phyloP scores from a whole-genome alignment of 2,888 invertebrate species.

The Galerucella nymphaeae region DNA sequence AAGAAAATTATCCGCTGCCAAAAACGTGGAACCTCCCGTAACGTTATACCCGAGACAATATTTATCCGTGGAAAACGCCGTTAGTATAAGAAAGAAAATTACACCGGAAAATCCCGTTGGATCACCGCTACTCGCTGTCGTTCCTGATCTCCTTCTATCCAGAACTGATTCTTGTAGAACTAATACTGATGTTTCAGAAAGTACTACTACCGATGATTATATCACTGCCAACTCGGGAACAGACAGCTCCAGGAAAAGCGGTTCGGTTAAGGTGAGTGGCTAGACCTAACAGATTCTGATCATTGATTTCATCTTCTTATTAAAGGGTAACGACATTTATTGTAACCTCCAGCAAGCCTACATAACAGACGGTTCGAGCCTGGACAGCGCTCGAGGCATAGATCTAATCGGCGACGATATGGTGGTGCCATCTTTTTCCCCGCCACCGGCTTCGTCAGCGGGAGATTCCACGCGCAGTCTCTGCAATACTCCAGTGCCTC shows the following conservation, averaged over 20 bases:
- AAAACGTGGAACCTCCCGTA: slow-evolving; percentile 16
- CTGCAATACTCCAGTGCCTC: slow-evolving; percentile 61
- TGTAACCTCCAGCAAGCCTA: slow-evolving; percentile 42
- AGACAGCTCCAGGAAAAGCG: slow-evolving; percentile 75
- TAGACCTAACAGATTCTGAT: no score
- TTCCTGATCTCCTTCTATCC: slow-evolving; percentile 69
- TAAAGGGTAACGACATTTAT: slow-evolving; percentile 46
- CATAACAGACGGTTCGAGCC: slow-evolving; percentile 83
- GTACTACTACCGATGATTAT: slow-evolving; percentile 88
- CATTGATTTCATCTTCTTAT: slow-evolving; percentile 8
- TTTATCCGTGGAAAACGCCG: slow-evolving; percentile 31
- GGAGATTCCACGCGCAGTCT: slow-evolving; percentile 56
- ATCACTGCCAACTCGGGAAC: slow-evolving; percentile 83
- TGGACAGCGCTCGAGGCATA: slow-evolving; percentile 86
- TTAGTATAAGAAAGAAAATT: slow-evolving; percentile 34
- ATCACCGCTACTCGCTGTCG: slow-evolving; percentile 60
- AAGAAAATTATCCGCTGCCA: slow-evolving; percentile 33
- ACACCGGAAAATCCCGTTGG: slow-evolving; percentile 49
- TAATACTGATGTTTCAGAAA: slow-evolving; percentile 86
- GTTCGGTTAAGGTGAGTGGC: slow-evolving; percentile 70
- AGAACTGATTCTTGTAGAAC: slow-evolving; percentile 79
- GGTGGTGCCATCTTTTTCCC: slow-evolving; percentile 54
- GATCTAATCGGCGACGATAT: slow-evolving; percentile 76
- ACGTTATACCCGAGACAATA: slow-evolving; percentile 31
- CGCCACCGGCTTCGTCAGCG: slow-evolving; percentile 48